A percentile compares a stretch with the other conserved stretches of the same genome.
These are phyloP conservation scores for Serripes groenlandicus DNA, from an alignment of 2,888 invertebrate genomes.

Conservation along the genomic window DNA sequence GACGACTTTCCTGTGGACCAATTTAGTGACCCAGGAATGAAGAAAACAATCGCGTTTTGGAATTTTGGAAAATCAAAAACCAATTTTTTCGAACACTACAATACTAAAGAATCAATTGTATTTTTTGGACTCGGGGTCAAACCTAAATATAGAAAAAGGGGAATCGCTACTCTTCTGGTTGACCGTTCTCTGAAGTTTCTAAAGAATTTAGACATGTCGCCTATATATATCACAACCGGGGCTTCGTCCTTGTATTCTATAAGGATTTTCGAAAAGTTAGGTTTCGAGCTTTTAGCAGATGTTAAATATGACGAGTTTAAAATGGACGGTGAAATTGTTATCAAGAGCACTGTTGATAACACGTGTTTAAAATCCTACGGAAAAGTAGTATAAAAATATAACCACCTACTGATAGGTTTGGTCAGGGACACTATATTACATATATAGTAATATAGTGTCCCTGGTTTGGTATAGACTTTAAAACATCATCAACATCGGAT, in stretches of 20 bases:
- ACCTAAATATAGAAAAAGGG: slow-evolving; percentile 35
- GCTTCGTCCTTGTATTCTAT: slow-evolving; percentile 34
- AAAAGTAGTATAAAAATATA: background rate
- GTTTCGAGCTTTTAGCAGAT: slow-evolving; percentile 39
- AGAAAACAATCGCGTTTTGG: slow-evolving; percentile 23
- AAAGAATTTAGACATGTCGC: slow-evolving; percentile 17
- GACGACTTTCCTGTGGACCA: slow-evolving; percentile 10
- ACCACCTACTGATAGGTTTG: too few relatives aligned
- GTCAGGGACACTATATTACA: background rate
- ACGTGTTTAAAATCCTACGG: background rate
- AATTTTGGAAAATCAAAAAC: background rate
- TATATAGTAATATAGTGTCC: background rate
- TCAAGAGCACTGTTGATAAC: background rate
- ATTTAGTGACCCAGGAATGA: slow-evolving; percentile 11
- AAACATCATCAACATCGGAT: background rate
- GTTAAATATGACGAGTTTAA: slow-evolving; percentile 37
- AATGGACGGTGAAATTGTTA: slow-evolving; percentile 23
- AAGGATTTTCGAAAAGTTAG: slow-evolving; percentile 37
- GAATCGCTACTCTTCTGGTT: background rate
- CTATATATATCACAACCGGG: slow-evolving; percentile 32
- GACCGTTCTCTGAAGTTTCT: slow-evolving; percentile 10
- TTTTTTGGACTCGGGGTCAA: slow-evolving; percentile 43
- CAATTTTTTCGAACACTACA: slow-evolving; percentile 33
- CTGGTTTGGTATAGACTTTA: background rate
- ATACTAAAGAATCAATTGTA: slow-evolving; percentile 30